A percentile compares a stretch with the other conserved stretches of the same genome.
Conservation (phyloP, 1,140 invertebrate genomes). For the Pachypsylla venusta region DNA sequence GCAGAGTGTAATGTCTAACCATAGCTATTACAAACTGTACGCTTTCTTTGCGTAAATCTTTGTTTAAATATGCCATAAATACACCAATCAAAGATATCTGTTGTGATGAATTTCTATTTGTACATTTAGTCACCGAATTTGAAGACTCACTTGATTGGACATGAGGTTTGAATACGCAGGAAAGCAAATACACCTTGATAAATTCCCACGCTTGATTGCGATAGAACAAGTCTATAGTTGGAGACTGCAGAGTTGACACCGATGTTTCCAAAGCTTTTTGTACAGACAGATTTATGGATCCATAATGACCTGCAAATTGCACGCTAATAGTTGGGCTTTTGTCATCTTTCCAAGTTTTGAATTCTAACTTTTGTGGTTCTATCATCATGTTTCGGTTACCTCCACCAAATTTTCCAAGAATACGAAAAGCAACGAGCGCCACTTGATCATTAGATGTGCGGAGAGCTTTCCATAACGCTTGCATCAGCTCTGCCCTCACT, state of each 20-base stretch:
- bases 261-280: conserved; percentile 85
- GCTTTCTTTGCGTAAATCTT: conserved; percentile 70
- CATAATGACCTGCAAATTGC: conserved; percentile 70
- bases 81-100: conserved; percentile 67
- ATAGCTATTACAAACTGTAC: conserved; percentile 70
- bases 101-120: conserved; percentile 67
- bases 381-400: conserved; percentile 98
- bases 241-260: conserved; percentile 68
- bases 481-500: conserved; percentile 92
- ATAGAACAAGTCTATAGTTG: conserved; percentile 70
- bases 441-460: conserved; percentile 67
- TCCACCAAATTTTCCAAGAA: conserved; percentile 95
- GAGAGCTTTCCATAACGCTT: conserved; percentile 86
- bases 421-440: conserved; percentile 64
- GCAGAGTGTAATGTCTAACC: conserved; percentile 86
- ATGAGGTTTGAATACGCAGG: no score
- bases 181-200: conserved; percentile 74
- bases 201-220: conserved; percentile 87
- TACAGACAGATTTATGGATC: conserved; percentile 68
- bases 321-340: conserved; percentile 67
- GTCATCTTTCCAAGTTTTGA: conserved; percentile 44
- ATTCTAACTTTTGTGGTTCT: conserved; percentile 84
- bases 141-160: no score
- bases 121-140: conserved; percentile 65
- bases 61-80: conserved; percentile 79